Evolutionary conservation across 2,888 invertebrate genomes (phyloP), one percentile per base, ranked within the genome.

Genomic region (Lasioglossum oenotherae): DNA sequence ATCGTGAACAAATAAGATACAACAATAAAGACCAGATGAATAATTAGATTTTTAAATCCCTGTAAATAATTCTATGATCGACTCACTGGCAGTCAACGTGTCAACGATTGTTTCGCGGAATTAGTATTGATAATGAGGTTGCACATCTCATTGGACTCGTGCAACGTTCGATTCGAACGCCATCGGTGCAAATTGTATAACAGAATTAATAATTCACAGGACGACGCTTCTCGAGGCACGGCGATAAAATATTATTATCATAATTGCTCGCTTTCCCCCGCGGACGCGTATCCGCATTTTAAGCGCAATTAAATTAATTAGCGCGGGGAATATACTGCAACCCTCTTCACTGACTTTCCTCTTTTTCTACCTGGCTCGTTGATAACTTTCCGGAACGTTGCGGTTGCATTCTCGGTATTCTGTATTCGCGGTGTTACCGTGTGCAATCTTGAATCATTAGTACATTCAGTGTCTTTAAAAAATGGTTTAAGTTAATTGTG

Each of bases 221-320:
- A n/a, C 23, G 77, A 77, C 81, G 67, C 74, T 74, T 53, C 4
- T 46, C 72, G 31, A 14, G 38, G 57, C 83, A 27, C 23, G 53
- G 38, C 78, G 87, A 78, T 85, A 80, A 82, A 85, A 75, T 69
- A 64, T 78, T 53, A 82, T 87, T 88, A 83, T 81, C 81, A 76
- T 83, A 81, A 82, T 83, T 69, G 49, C 74, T 23, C 31, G 75
- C 27, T 71, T 74, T 57, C 57, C 76, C 74, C 57, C 67, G 72
- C 53, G 80, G 49, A 74, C 23, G 81, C 8, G 74, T 67, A 74
- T 80, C 46, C 78, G 77, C 79, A 46, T 82, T 79, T 82, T 64
- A 80, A 75, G 60, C 4, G 64, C 83, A 85, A 87, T 87, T 83
- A 87, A 87, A 83, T 87, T 88, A 87, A 87, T 87, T 83, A 64